Conservation (phyloP, 2,113 vertebrate genomes). For the Polypterus senegalus region DNA sequence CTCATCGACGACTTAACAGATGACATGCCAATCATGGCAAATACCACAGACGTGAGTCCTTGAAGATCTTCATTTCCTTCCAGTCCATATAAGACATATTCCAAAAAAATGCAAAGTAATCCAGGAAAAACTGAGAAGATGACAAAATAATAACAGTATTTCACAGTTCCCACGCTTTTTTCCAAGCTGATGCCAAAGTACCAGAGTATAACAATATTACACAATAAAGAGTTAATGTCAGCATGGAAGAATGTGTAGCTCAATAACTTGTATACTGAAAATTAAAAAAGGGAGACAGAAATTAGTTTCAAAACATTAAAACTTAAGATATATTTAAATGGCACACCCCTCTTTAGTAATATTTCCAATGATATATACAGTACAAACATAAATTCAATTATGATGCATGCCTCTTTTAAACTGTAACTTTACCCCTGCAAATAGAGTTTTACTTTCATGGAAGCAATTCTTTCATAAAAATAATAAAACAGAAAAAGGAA, state of each 20-base stretch:
- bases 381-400: too few relatives aligned
- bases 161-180: conserved; percentile 52
- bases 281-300: not conserved
- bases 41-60: conserved; percentile 53
- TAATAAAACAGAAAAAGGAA: too few relatives aligned
- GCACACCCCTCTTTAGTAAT: too few relatives aligned
- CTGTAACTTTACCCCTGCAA: too few relatives aligned
- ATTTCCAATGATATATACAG: too few relatives aligned
- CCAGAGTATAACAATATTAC: conserved; percentile 40
- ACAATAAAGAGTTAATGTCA: conserved; percentile 41
- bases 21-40: conserved; percentile 47
- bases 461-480: too few relatives aligned
- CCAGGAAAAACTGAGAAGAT: conserved; percentile 35
- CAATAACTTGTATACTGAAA: conserved; percentile 61
- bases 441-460: too few relatives aligned
- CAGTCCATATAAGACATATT: conserved; percentile 23
- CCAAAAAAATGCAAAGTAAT: conserved; percentile 39
- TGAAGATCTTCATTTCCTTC: conserved; percentile 33
- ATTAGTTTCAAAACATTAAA: not conserved
- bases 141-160: conserved; percentile 48
- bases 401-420: too few relatives aligned
- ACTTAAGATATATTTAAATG: too few relatives aligned
- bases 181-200: conserved; percentile 58
- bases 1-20: conserved; percentile 39
- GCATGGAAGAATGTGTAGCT: conserved; percentile 60